Conservation (phyloP, 2,797 vertebrate species). For the Percopsis omiscomaycus region DNA sequence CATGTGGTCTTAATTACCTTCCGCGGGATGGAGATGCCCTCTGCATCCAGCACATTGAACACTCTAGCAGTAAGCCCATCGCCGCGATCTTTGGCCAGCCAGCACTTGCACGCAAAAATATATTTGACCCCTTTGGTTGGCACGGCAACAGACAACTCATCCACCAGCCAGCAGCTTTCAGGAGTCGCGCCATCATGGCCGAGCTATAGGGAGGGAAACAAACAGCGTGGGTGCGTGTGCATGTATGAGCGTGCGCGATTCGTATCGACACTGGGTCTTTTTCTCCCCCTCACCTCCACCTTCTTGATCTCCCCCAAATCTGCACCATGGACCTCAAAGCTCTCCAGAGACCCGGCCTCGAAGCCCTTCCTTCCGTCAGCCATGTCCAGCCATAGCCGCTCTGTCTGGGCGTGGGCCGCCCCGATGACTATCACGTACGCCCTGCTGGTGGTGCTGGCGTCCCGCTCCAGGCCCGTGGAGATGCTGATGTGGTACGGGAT, state of each 20-base stretch:
- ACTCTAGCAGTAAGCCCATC: constrained; percentile 88
- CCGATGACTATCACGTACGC: constrained; percentile 89
- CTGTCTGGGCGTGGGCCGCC: constrained; percentile 76
- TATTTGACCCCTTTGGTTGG: constrained; percentile 94
- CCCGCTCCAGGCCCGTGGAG: constrained; percentile 84
- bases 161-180: constrained; percentile 96
- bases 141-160: constrained; percentile 86
- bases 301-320: constrained; percentile 93
- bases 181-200: constrained; percentile 94
- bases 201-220: constrained; percentile 75
- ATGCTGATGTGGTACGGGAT: constrained; percentile 91
- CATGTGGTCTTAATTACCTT: constrained; percentile 78
- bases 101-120: constrained; percentile 89
- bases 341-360: constrained; percentile 85
- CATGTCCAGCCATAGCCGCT: constrained; percentile 89
- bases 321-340: constrained; percentile 82
- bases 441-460: constrained; percentile 87
- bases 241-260: background rate
- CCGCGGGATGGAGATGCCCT: constrained; percentile 80
- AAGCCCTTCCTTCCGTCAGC: constrained; percentile 81
- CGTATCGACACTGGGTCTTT: constrained; percentile 12
- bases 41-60: constrained; percentile 91
- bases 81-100: constrained; percentile 96
- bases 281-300: constrained; percentile 84
- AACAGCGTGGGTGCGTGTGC: constrained; percentile 18